These are phyloP conservation scores for Hecatera dysodea DNA, from an alignment of 2,888 invertebrate species.

Conservation along the genomic window DNA sequence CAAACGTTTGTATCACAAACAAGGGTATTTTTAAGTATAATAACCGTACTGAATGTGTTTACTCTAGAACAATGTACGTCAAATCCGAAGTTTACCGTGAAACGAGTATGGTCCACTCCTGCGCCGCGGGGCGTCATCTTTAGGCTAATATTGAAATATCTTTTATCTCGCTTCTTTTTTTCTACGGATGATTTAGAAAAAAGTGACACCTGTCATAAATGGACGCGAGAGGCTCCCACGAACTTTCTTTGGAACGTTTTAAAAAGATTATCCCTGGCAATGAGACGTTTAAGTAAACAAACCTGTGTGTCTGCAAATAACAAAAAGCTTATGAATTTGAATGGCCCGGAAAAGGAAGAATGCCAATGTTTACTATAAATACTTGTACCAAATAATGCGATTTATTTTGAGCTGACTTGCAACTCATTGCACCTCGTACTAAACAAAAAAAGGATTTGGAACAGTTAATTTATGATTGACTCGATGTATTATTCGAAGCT, in stretches of 20 bases:
- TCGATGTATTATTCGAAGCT: not conserved
- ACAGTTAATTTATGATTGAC: too few relatives aligned
- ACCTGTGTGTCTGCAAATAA: slow-evolving; percentile 66
- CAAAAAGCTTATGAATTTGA: slow-evolving; percentile 44
- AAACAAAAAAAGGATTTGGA: not conserved
- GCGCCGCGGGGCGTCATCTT: slow-evolving; percentile 79
- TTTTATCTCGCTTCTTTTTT: slow-evolving; percentile 77
- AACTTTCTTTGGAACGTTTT: slow-evolving; percentile 66
- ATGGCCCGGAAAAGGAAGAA: slow-evolving; percentile 56
- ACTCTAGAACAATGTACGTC: slow-evolving; percentile 71
- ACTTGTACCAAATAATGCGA: slow-evolving; percentile 34
- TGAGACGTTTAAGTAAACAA: slow-evolving; percentile 77
- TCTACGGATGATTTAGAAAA: slow-evolving; percentile 73
- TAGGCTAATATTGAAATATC: slow-evolving; percentile 84
- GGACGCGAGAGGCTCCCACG: slow-evolving; percentile 77
- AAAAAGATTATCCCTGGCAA: slow-evolving; percentile 72
- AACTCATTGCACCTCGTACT: slow-evolving; percentile 13
- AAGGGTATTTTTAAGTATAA: slow-evolving; percentile 58
- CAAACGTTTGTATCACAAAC: slow-evolving; percentile 45
- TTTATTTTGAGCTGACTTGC: slow-evolving; percentile 26
- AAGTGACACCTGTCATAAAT: slow-evolving; percentile 85
- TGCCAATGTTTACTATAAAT: slow-evolving; percentile 54
- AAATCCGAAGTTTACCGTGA: slow-evolving; percentile 70
- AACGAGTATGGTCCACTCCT: slow-evolving; percentile 69
- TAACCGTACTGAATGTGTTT: slow-evolving; percentile 70